phyloP scores from a whole-genome alignment of 2,888 invertebrate genomes.

The Acrocera orbiculus region DNA sequence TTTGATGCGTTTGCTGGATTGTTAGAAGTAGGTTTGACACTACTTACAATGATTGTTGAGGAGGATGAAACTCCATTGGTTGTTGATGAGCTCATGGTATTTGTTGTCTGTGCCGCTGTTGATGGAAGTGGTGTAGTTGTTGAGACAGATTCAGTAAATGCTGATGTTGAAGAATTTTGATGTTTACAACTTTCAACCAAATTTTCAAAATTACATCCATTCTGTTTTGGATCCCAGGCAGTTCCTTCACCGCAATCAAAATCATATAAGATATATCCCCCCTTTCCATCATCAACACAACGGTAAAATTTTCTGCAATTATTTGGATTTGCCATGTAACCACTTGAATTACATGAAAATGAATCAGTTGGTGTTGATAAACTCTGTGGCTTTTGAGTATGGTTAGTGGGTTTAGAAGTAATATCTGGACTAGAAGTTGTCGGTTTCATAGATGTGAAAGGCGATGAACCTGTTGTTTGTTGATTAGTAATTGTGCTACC shows the following conservation, averaged over 20 bases:
- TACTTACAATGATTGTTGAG: too few relatives aligned
- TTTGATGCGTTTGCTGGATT: too few relatives aligned
- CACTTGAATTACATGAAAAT: conserved; percentile 31
- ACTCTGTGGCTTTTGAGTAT: too few relatives aligned
- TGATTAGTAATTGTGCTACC: too few relatives aligned
- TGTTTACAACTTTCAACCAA: conserved; percentile 16
- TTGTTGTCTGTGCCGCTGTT: background rate
- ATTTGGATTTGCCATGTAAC: conserved; percentile 30
- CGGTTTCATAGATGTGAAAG: too few relatives aligned
- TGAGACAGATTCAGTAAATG: background rate
- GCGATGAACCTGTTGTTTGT: too few relatives aligned
- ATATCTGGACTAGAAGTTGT: too few relatives aligned
- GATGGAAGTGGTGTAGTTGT: background rate
- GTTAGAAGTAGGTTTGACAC: too few relatives aligned
- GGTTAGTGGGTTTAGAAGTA: too few relatives aligned
- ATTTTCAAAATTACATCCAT: conserved; percentile 33
- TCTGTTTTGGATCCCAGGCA: conserved; percentile 38
- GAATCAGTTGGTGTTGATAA: too few relatives aligned
- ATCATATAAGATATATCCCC: conserved; percentile 32
- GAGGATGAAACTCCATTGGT: background rate
- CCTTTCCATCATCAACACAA: conserved; percentile 32
- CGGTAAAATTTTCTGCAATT: conserved; percentile 42
- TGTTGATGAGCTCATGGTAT: background rate
- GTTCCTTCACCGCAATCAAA: conserved; percentile 39
- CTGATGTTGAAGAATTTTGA: conserved; percentile 3